Evolutionary conservation across 2,888 invertebrate genomes (phyloP).

Genomic region (Tenthredo amoena): DNA sequence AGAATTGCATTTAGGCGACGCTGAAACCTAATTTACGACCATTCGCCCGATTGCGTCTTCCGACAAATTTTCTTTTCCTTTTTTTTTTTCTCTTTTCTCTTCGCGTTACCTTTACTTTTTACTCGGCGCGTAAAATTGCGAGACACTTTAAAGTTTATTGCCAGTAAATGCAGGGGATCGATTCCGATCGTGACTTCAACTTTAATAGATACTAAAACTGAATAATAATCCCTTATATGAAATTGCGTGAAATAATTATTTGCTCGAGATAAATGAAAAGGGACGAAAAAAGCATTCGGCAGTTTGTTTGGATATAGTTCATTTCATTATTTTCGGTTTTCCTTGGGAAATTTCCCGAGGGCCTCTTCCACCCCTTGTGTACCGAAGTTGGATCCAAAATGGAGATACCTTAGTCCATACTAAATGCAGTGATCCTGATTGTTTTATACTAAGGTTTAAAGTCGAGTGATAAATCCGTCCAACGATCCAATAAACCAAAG

Average conservation of each 20-base stretch:
- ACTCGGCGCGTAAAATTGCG: conserved; percentile 27
- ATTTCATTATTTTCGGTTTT: neutral
- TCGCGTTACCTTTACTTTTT: neutral
- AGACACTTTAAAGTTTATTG: conserved; percentile 37
- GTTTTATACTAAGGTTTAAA: neutral
- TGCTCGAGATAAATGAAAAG: neutral
- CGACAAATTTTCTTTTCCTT: neutral
- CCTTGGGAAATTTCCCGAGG: neutral
- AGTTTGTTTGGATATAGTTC: neutral
- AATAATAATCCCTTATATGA: neutral
- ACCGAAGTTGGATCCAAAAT: neutral
- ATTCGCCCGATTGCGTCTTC: conserved; percentile 52
- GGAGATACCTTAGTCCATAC: neutral
- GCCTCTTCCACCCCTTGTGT: neutral
- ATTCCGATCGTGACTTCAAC: conserved; percentile 33
- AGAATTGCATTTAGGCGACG: conserved; percentile 45
- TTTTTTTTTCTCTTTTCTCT: neutral
- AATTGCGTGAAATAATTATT: conserved; percentile 11
- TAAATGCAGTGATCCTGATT: neutral
- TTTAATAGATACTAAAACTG: neutral
- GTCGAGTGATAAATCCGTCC: neutral
- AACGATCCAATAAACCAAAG: neutral
- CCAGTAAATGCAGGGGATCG: conserved; percentile 23
- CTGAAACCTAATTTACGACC: conserved; percentile 52
- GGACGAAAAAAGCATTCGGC: neutral